A percentile compares a stretch with the other conserved stretches of the same genome.
Conservation (phyloP, 2,797 vertebrate species). For the Odontamblyopus rebecca region DNA sequence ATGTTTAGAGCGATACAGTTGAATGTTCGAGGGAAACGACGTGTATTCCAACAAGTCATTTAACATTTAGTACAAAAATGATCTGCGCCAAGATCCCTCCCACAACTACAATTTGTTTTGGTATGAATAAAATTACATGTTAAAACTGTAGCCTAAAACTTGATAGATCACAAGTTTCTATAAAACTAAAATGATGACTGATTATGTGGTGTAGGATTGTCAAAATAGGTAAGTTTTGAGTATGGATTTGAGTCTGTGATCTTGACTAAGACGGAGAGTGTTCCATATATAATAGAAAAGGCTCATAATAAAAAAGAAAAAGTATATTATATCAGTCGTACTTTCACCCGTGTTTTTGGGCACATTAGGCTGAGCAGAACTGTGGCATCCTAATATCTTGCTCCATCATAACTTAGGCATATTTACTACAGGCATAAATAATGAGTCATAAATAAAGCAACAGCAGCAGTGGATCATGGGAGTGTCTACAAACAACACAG, state of each 20-base stretch:
- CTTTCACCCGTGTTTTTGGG: too few relatives aligned
- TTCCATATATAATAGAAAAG: too few relatives aligned
- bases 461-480: conserved; percentile 2
- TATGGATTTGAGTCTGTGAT: too few relatives aligned
- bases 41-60: background rate
- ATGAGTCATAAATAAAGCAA: conserved; percentile 4
- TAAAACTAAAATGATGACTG: too few relatives aligned
- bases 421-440: conserved; percentile 4
- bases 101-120: background rate
- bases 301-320: too few relatives aligned
- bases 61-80: background rate
- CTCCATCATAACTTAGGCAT: background rate
- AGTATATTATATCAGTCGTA: too few relatives aligned
- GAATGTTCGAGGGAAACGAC: background rate
- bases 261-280: too few relatives aligned
- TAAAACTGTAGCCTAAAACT: too few relatives aligned
- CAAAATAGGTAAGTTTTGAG: too few relatives aligned
- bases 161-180: too few relatives aligned
- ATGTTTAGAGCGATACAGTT: background rate
- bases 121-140: background rate
- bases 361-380: too few relatives aligned
- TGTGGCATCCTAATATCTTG: background rate
- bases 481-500: conserved; percentile 4
- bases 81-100: background rate
- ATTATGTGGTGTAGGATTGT: too few relatives aligned